Percentiles rank a stretch among this genome's conserved stretches.
Evolutionary conservation across 2,113 vertebrate species (phyloP).

Genomic region (Addax nasomaculatus): DNA sequence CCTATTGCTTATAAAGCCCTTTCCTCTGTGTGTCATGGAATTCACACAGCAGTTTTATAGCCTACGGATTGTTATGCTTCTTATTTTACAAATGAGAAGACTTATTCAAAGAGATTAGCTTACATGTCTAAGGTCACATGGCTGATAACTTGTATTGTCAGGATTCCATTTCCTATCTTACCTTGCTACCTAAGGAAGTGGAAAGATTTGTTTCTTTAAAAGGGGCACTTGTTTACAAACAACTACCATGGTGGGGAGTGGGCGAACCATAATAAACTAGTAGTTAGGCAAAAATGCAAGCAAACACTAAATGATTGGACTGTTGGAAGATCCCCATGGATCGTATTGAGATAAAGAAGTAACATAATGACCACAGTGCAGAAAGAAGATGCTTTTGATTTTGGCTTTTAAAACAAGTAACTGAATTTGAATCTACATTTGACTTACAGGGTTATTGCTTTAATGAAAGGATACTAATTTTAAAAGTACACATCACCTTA

Average conservation of each 20-base stretch:
- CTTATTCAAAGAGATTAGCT: background rate
- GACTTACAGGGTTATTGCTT: background rate
- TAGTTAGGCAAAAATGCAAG: background rate
- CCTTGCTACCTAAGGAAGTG: background rate
- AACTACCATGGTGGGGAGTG: background rate
- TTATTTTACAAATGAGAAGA: background rate
- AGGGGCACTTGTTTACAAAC: background rate
- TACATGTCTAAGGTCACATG: background rate
- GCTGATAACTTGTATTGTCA: background rate
- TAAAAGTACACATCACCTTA: background rate
- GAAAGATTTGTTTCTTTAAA: background rate
- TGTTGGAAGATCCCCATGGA: background rate
- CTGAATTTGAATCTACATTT: background rate
- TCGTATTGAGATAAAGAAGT: background rate
- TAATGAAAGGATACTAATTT: background rate
- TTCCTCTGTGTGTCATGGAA: background rate
- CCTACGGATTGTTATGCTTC: background rate
- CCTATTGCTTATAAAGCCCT: background rate
- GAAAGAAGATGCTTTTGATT: background rate
- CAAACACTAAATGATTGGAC: background rate
- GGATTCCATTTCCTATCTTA: background rate
- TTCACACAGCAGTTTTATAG: background rate
- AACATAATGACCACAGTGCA: background rate
- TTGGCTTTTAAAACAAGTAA: background rate
- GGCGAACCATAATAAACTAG: background rate